Evolutionary conservation across 2,113 vertebrate species (phyloP), one percentile per base, ranked within the genome.

Genomic region (Beaufortia kweichowensis): DNA sequence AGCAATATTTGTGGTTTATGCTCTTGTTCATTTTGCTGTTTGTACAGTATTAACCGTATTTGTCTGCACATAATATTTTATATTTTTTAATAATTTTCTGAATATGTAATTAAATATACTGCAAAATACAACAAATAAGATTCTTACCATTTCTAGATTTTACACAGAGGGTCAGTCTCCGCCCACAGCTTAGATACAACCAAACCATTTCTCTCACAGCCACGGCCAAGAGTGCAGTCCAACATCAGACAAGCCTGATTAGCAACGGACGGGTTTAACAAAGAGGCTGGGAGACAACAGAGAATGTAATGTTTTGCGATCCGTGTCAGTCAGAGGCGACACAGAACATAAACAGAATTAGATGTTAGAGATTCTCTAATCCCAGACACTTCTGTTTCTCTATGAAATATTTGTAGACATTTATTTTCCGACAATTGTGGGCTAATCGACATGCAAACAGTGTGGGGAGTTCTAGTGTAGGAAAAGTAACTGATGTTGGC

Each of bases 201-300:
- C 2, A 50, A n/a, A 61, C 9, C 39, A 4, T 72, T 79, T 82
- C 39, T 43, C 55, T 76, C 57, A 43, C 24, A 74, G 68, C 10
- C 31, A 28, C 33, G 65, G 55, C 55, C 63, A 74, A 62, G 26
- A 81, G 35, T 59, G 17, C 39, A 69, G 48, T 69, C 67, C 67
- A 69, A 56, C 48, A 56, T 35, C 53, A 81, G 29, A 48, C 55
- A 71, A n/a, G 26, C 60, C 26, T 68, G 56, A 83, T 77, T 68
- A 67, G 56, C 12, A 7, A 11, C n/a, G 17, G 55, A 10, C 31
- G 41, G 67, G 21, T 33, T 61, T 11, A 39, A 81, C 15, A 46
- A 77, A 66, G 56, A 59, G 35, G 26, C 21, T 17, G 17, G 4
- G 21, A 64, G 60, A 56, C 56, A 10, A 59, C 21, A 4, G 31